These are phyloP conservation scores for Melanchra persicariae DNA, from an alignment of 2,888 invertebrate genomes.

Conservation along the genomic window DNA sequence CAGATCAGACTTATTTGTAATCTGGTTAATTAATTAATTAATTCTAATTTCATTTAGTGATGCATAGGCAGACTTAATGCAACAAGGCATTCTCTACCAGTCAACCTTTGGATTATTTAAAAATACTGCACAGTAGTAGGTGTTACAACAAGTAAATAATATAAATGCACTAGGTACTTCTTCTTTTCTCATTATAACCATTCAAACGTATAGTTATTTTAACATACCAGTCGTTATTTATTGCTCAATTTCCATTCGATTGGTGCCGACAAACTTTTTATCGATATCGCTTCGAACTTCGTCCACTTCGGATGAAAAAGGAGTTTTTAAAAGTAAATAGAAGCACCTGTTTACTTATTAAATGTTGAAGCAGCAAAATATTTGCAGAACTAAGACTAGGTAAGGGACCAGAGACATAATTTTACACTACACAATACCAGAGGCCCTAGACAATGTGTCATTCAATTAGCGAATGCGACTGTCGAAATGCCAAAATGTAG, in stretches of 20 bases:
- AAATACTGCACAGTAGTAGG: too few species aligned
- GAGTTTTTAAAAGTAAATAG: constrained; percentile 37
- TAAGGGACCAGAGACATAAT: neutral
- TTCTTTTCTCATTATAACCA: neutral
- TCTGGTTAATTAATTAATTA: too few species aligned
- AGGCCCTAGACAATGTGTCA: too few species aligned
- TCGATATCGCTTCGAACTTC: constrained; percentile 47
- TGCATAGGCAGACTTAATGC: too few species aligned
- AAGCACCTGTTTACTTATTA: constrained; percentile 43
- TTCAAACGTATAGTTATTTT: constrained; percentile 27
- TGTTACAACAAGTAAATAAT: too few species aligned
- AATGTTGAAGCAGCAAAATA: constrained; percentile 5
- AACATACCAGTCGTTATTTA: constrained; percentile 26
- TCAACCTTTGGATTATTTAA: too few species aligned
- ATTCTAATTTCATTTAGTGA: too few species aligned
- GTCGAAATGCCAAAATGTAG: too few species aligned
- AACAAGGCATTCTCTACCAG: too few species aligned
- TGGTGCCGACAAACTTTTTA: constrained; percentile 41
- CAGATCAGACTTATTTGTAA: too few species aligned
- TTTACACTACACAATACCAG: neutral
- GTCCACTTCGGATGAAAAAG: constrained; percentile 13
- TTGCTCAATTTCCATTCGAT: constrained; percentile 20
- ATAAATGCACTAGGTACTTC: too few species aligned
- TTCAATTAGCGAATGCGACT: too few species aligned
- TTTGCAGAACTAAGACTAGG: neutral